Conservation (phyloP, 2,797 vertebrate genomes). For the Acanthopagrus latus region DNA sequence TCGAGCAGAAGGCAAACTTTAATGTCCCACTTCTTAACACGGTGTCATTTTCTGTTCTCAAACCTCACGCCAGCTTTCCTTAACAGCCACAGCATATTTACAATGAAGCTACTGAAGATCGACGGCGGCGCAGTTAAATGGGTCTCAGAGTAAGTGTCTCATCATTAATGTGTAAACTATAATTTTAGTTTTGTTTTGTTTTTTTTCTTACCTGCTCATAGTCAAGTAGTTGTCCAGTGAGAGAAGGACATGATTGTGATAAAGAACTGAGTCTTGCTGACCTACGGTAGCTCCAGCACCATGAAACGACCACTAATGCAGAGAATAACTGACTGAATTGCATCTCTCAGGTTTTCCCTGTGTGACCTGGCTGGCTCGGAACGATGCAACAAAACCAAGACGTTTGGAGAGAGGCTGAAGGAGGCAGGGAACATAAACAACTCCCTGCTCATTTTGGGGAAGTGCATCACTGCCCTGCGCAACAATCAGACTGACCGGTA, state of each 20-base stretch:
- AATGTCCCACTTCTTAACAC: not conserved
- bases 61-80: conserved; percentile 6
- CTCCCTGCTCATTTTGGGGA: conserved; percentile 93
- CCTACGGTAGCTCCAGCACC: not conserved
- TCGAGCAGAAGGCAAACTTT: conserved; percentile 90
- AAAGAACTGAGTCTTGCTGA: not conserved
- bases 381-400: conserved; percentile 92
- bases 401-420: conserved; percentile 91
- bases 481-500: conserved; percentile 89
- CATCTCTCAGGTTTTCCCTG: conserved; percentile 87
- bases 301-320: not conserved
- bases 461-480: conserved; percentile 91
- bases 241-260: not conserved
- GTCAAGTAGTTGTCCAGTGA: not conserved
- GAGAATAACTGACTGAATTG: not conserved
- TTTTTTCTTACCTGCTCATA: not conserved
- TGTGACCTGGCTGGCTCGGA: conserved; percentile 95
- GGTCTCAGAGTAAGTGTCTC: conserved; percentile 90
- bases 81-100: conserved; percentile 93
- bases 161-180: too few species aligned
- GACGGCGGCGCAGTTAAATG: conserved; percentile 72
- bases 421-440: conserved; percentile 95
- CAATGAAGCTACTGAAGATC: conserved; percentile 89
- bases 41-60: not conserved
- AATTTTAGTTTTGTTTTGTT: not conserved